phyloP scores from a whole-genome alignment of 2,797 vertebrate species.

The Borostomias antarcticus region DNA sequence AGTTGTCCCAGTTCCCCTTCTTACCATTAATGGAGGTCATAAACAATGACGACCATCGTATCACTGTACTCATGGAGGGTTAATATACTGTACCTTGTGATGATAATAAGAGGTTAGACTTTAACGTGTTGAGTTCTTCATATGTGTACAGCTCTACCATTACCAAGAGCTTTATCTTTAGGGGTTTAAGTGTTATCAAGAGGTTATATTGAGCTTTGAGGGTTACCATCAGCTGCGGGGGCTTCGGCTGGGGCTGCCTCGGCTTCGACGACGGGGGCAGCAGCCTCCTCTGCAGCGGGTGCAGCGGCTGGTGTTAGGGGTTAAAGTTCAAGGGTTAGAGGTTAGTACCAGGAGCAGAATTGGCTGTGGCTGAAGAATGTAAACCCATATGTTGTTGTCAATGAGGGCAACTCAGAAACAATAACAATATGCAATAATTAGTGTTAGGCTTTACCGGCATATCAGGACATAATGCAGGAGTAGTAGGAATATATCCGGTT shows the following conservation, averaged over 20 bases:
- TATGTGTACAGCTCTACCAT: not conserved
- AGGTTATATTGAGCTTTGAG: not conserved
- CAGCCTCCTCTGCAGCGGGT: conserved; percentile 4
- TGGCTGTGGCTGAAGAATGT: not conserved
- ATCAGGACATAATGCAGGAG: not conserved
- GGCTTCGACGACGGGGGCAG: not conserved
- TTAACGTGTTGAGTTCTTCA: not conserved
- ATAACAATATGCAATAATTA: not conserved
- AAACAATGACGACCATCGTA: not conserved
- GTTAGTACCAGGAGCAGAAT: not conserved
- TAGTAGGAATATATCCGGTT: not conserved
- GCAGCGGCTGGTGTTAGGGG: conserved; percentile 15
- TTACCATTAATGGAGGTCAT: conserved; percentile 7
- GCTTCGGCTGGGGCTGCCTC: not conserved
- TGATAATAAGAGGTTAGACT: not conserved
- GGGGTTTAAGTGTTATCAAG: not conserved
- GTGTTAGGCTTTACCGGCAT: not conserved
- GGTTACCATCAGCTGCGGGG: conserved; percentile 31
- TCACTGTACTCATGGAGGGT: not conserved
- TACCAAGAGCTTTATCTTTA: not conserved
- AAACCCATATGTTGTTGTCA: not conserved
- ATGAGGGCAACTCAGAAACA: not conserved
- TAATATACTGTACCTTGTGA: conserved; percentile 13
- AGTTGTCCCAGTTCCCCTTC: not conserved
- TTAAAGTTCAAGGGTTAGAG: not conserved